A percentile compares a stretch with the other conserved stretches of the same genome.
Evolutionary conservation across 2,113 vertebrate genomes (phyloP).

Genomic region (Triplophysa dalaica): DNA sequence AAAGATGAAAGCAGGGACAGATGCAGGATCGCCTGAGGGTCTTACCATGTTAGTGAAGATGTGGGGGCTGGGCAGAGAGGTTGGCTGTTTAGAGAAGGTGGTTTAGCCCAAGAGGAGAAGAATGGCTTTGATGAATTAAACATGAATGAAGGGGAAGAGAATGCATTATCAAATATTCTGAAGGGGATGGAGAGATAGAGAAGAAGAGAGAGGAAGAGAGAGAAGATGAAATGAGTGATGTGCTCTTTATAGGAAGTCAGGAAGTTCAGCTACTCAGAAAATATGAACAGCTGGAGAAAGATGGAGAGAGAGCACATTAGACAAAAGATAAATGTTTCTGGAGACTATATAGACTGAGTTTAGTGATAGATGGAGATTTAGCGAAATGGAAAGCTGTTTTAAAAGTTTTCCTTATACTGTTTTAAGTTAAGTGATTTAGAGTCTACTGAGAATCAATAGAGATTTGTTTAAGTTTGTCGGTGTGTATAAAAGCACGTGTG

Average conservation of each 20-base stretch:
- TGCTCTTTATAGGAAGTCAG: constrained; percentile 15
- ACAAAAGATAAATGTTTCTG: constrained; percentile 18
- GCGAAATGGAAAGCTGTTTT: constrained; percentile 6
- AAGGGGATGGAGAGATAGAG: constrained; percentile 21
- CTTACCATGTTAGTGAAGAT: constrained; percentile 62
- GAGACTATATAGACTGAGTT: constrained; percentile 26
- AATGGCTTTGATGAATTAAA: constrained; percentile 81
- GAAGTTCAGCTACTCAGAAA: constrained; percentile 17
- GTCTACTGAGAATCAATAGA: constrained; percentile 29
- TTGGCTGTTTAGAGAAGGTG: constrained; percentile 58
- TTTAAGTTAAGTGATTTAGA: constrained; percentile 8
- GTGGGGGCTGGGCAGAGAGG: constrained; percentile 53
- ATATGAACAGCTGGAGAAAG: neutral
- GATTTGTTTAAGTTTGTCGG: constrained; percentile 26
- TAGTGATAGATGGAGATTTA: constrained; percentile 8
- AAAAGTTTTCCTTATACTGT: neutral
- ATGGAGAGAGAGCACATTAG: neutral
- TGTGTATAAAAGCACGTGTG: constrained; percentile 2
- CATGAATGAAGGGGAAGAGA: constrained; percentile 72
- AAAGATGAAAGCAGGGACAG: constrained; percentile 47
- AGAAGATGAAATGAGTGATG: constrained; percentile 32
- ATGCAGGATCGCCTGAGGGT: constrained; percentile 64
- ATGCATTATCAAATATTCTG: constrained; percentile 65
- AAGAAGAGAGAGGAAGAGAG: constrained; percentile 17
- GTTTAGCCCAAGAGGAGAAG: constrained; percentile 65